phyloP scores from a whole-genome alignment of 2,797 vertebrate species.

The Callimico goeldii region DNA sequence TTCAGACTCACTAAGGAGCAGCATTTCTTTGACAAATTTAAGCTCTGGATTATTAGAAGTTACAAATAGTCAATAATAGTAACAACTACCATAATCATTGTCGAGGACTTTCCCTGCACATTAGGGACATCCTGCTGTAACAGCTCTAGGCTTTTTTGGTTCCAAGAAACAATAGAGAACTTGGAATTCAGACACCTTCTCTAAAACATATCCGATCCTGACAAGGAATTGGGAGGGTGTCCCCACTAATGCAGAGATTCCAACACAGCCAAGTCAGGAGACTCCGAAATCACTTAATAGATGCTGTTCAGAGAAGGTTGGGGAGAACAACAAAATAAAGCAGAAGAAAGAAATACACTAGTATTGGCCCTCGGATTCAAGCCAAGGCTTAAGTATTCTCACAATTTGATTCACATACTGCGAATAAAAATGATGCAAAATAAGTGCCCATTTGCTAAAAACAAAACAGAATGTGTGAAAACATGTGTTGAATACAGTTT shows the following conservation, averaged over 20 bases:
- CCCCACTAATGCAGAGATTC: not conserved
- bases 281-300: not conserved
- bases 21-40: not conserved
- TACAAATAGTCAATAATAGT: not conserved
- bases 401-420: not conserved
- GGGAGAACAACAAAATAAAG: not conserved
- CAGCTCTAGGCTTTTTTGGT: not conserved
- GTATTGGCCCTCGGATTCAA: not conserved
- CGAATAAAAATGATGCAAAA: not conserved
- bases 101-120: not conserved
- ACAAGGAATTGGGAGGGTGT: not conserved
- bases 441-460: not conserved
- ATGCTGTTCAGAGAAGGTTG: not conserved
- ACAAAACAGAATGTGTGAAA: not conserved
- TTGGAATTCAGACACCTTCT: not conserved
- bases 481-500: not conserved
- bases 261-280: not conserved
- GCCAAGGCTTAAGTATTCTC: not conserved
- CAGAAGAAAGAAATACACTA: not conserved
- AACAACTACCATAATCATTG: not conserved
- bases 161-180: not conserved
- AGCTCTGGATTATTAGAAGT: not conserved
- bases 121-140: not conserved
- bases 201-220: not conserved
- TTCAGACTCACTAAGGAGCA: not conserved